These are phyloP conservation scores for Andrena praecox DNA, from an alignment of 2,888 invertebrate species.

Conservation along the genomic window DNA sequence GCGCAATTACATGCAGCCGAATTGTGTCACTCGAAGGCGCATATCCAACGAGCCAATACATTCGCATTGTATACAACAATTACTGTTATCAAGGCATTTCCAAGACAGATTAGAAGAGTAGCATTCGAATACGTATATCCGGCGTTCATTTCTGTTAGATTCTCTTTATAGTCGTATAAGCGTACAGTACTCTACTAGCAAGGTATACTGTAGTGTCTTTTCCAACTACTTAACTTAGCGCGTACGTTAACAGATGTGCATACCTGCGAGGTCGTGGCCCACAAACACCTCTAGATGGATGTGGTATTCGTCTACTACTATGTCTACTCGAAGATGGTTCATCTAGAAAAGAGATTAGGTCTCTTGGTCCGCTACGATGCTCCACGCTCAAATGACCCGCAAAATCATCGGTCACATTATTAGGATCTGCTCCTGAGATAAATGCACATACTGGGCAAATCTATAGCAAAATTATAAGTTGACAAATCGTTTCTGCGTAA, in stretches of 20 bases:
- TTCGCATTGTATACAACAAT: background rate
- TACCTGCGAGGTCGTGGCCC: constrained; percentile 91
- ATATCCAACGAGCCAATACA: background rate
- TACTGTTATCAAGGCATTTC: background rate
- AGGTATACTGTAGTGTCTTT: constrained; percentile 15
- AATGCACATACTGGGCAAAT: constrained; percentile 99
- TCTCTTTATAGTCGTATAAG: background rate
- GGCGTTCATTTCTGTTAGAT: background rate
- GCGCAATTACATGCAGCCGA: constrained; percentile 23
- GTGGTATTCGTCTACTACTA: constrained; percentile 93
- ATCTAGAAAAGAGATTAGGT: constrained; percentile 96
- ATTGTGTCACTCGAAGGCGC: background rate
- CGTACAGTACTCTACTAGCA: constrained; percentile 12
- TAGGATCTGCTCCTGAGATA: constrained; percentile 98
- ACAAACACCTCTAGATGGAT: constrained; percentile 90
- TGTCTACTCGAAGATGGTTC: constrained; percentile 93
- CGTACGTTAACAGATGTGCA: constrained; percentile 23
- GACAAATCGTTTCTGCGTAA: background rate
- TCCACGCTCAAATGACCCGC: constrained; percentile 97
- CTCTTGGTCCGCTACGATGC: constrained; percentile 95
- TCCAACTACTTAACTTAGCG: constrained; percentile 1
- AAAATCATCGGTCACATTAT: constrained; percentile 99
- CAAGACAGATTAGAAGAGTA: constrained; percentile 1
- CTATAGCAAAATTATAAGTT: constrained; percentile 85
- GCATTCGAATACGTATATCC: background rate